A percentile compares a stretch with the other conserved stretches of the same genome.
Evolutionary conservation across 2,113 vertebrate genomes (phyloP).

Genomic region (Nothocercus julius): DNA sequence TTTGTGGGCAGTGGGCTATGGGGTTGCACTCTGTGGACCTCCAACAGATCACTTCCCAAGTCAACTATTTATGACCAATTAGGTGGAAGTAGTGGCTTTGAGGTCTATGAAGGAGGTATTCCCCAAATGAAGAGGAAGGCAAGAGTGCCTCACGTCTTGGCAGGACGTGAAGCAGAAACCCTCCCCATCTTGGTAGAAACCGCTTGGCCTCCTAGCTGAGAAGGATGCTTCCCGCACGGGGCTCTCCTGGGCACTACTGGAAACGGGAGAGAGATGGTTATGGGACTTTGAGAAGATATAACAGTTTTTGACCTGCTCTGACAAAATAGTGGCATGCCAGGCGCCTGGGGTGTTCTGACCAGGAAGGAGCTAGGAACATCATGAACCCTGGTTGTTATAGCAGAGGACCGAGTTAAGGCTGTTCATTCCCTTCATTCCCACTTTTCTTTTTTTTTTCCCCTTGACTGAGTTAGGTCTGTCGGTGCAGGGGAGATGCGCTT

Average conservation of each 20-base stretch:
- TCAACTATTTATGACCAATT: not conserved
- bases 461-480: not conserved
- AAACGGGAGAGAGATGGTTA: not conserved
- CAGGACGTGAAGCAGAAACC: not conserved
- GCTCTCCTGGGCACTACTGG: not conserved
- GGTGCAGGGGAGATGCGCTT: not conserved
- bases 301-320: not conserved
- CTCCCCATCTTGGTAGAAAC: not conserved
- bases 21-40: not conserved
- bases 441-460: not conserved
- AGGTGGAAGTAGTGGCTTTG: not conserved
- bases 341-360: not conserved
- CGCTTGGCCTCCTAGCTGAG: not conserved
- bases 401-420: not conserved
- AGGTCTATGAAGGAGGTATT: not conserved
- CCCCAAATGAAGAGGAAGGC: not conserved
- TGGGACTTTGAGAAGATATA: not conserved
- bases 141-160: not conserved
- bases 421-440: not conserved
- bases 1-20: not conserved
- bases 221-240: not conserved
- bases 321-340: not conserved
- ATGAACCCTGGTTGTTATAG: not conserved
- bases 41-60: not conserved
- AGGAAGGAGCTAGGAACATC: not conserved